phyloP scores from a whole-genome alignment of 2,797 vertebrate genomes.

The Ambastaia sidthimunki region DNA sequence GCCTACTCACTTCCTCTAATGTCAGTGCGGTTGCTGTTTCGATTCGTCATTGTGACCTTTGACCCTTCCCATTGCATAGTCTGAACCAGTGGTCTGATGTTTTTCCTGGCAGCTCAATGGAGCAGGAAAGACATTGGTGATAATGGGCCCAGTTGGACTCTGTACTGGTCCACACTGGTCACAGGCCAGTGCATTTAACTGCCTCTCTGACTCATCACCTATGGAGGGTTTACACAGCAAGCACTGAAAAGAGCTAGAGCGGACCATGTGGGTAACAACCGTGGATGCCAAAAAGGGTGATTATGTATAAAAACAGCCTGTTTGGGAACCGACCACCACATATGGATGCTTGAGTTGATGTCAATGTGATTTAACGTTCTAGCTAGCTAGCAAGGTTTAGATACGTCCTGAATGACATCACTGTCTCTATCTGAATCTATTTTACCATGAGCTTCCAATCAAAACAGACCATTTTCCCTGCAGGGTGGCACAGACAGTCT shows the following conservation, averaged over 20 bases:
- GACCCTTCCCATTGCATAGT: slow-evolving; percentile 55
- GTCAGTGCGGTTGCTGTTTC: slow-evolving; percentile 53
- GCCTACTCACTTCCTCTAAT: slow-evolving; percentile 38
- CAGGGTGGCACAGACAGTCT: slow-evolving; percentile 37
- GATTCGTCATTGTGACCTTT: slow-evolving; percentile 47
- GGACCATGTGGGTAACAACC: slow-evolving; percentile 10
- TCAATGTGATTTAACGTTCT: slow-evolving; percentile 28
- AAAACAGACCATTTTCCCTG: slow-evolving; percentile 34
- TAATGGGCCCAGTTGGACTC: slow-evolving; percentile 55
- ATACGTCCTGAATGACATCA: slow-evolving; percentile 14
- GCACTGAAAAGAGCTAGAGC: slow-evolving; percentile 23
- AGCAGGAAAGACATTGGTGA: slow-evolving; percentile 48
- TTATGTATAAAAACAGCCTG: slow-evolving; percentile 19
- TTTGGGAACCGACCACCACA: slow-evolving; percentile 23
- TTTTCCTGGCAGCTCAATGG: slow-evolving; percentile 54
- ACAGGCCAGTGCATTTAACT: slow-evolving; percentile 54
- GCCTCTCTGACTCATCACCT: slow-evolving; percentile 59
- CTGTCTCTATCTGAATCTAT: background rate
- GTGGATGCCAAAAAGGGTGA: slow-evolving; percentile 5
- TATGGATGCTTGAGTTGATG: slow-evolving; percentile 22
- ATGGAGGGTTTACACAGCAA: slow-evolving; percentile 39
- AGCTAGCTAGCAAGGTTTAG: background rate
- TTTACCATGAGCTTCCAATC: slow-evolving; percentile 18
- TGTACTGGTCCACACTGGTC: slow-evolving; percentile 51
- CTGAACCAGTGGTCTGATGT: slow-evolving; percentile 50